A percentile compares a stretch with the other conserved stretches of the same genome.
Conservation (phyloP, 1,140 invertebrate genomes). For the Drosophila pruinosa region DNA sequence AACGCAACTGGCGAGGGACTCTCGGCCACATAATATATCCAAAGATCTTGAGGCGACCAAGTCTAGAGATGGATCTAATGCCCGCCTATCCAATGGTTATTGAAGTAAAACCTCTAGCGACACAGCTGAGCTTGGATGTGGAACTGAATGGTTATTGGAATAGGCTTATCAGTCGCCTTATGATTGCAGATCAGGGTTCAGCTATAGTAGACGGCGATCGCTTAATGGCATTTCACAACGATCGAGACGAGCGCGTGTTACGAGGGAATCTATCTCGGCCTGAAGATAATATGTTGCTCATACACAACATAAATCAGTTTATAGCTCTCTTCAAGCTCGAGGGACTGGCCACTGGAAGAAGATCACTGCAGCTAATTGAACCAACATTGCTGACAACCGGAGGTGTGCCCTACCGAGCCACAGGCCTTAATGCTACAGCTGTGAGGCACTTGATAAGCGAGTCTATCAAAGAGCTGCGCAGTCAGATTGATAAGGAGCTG, state of each 20-base stretch:
- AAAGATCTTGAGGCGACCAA: not conserved
- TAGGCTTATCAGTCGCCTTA: conserved; percentile 30
- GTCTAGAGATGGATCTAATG: conserved; percentile 9
- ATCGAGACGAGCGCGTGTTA: conserved; percentile 13
- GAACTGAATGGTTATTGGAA: conserved; percentile 54
- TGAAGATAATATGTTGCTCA: not conserved
- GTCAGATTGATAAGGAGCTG: conserved; percentile 25
- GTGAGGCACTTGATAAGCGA: conserved; percentile 27
- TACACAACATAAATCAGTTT: conserved; percentile 39
- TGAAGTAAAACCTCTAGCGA: not conserved
- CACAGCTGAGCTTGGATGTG: conserved; percentile 43
- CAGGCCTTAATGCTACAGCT: conserved; percentile 5
- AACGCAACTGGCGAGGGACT: conserved; percentile 33
- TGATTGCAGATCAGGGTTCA: conserved; percentile 11
- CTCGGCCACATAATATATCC: conserved; percentile 9
- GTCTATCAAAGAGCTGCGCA: conserved; percentile 16
- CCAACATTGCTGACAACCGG: conserved; percentile 53
- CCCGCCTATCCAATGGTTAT: conserved; percentile 43
- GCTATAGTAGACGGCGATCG: conserved; percentile 51
- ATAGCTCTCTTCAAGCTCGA: conserved; percentile 35
- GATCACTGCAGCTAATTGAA: conserved; percentile 19
- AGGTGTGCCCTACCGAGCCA: conserved; percentile 44
- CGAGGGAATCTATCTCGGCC: not conserved
- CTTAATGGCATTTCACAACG: conserved; percentile 37
- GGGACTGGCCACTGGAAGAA: conserved; percentile 7